Base-by-base conservation (phyloP, 2,113 vertebrate species). In the Gadus chalcogrammus region DNA sequence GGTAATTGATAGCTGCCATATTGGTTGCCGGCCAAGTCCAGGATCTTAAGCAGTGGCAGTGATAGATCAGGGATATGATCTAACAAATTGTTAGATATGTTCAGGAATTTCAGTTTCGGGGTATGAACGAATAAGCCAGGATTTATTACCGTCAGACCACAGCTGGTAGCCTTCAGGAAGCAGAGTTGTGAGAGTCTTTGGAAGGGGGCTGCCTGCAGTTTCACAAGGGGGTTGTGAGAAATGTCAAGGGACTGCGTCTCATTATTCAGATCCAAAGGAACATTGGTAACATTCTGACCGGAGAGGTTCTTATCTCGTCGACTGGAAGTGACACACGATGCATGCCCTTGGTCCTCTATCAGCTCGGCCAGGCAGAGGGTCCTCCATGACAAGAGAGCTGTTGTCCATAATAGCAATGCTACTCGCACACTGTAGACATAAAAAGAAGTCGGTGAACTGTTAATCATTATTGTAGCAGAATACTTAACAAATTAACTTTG, bases 31-130 rank as follows among this genome's bases (percentile, higher is more conserved):
- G 77, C 71, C 24, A 91, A 20, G 48, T 90, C 88, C 0, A 91
- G 72, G 61, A 90, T 68, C 61, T 74, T 73, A 58, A 90, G 62
- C 3, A 70, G 61, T 7, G 72, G 81, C 59, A 86, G 60, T 16
- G 73, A 31, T 60, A 90, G 61, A n/a, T 80, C 76, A 7, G 88
- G 88, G 61, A 90, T 85, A 31, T 48, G 18, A 7, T 24, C 9
- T 20, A 90, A 64, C 9, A 61, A 35, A 15, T 90, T 91, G 71
- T 72, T 24, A 64, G 90, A 88, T 35, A 90, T 75, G 58, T 90
- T 89, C 13, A 91, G 81, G 58, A 89, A 63, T 61, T 84, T 81
- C 2, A 90, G 75, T n/a, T 73, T 67, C 16, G 77, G 65, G 28
- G 70, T 88, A n/a, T 70, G 58, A 18, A 31, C 31, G 67, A 91